Percentiles rank a stretch among this genome's conserved stretches.
phyloP scores from a whole-genome alignment of 2,113 vertebrate species.

The Channa argus region DNA sequence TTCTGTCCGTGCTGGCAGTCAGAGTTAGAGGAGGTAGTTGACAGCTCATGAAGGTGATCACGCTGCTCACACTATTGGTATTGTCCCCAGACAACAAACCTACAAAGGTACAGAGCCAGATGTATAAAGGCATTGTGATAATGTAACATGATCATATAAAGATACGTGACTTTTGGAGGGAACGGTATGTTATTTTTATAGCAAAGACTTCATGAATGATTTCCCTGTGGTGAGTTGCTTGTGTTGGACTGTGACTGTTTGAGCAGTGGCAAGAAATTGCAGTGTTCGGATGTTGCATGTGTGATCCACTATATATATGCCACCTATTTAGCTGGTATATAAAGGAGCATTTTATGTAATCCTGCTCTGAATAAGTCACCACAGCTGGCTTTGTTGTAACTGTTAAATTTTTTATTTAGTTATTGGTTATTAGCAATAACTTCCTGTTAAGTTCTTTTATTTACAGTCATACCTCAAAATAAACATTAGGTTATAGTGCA shows the following conservation, averaged over 20 bases:
- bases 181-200: constrained; percentile 20
- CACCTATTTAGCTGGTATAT: too few species aligned
- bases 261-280: constrained; percentile 30
- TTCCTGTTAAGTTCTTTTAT: too few species aligned
- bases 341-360: too few species aligned
- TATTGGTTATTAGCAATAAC: too few species aligned
- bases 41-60: constrained; percentile 23
- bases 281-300: constrained; percentile 1
- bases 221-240: constrained; percentile 13
- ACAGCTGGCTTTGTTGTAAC: too few species aligned
- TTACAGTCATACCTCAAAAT: too few species aligned
- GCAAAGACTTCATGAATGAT: constrained; percentile 3
- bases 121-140: constrained; percentile 8
- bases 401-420: too few species aligned
- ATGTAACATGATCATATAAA: neutral
- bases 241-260: constrained; percentile 4
- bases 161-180: neutral
- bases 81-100: neutral
- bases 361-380: too few species aligned
- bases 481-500: too few species aligned
- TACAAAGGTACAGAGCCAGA: neutral
- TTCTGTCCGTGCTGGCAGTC: constrained; percentile 45
- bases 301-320: constrained; percentile 9
- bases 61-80: constrained; percentile 1
- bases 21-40: constrained; percentile 40